Evolutionary conservation across 2,797 vertebrate species (phyloP), one percentile per base, ranked within the genome.

Genomic region (Anisognathus igniventris): DNA sequence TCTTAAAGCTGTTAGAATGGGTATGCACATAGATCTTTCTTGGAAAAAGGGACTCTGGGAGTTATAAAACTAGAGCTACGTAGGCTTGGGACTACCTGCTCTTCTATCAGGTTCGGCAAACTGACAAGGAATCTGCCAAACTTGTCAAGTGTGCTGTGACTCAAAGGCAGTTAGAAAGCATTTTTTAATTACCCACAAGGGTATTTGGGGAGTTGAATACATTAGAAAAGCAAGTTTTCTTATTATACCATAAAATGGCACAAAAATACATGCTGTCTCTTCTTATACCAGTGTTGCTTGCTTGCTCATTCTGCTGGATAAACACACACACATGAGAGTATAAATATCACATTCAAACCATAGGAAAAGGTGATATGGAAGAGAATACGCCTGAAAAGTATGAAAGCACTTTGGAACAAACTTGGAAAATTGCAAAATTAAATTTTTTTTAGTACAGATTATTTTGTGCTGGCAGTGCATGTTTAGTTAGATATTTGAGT

Each of bases 1-100:
- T 83, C 57, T 68, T 86, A 74, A 92, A 94, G 27, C 68, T 95
- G 60, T 86, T 78, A 91, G 35, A 87, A 45, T 78, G 39, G 57
- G 68, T 70, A 73, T n/a, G 53, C 22, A 78, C 40, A 57, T 40
- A 37, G 53, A 66, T 93, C 73, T 96, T 37, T 8, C 65, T 75
- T 88, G 45, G 81, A 86, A 91, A 95, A 88, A 66, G 27, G 60
- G 39, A 79, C 73, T 91, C 33, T 57, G 88, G 51, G 82, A 80
- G 19, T 74, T 93, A 40, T 56, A 87, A 85, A 84, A 67, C 14
- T 54, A 74, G 44, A 73, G 30, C 35, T 67, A 23, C 50, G 12
- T 82, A 86, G 93, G 68, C 40, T 33, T 92, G 48, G 40, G 15
- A 56, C 40, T 68, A 66, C 48, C 68, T 90, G 50, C 11, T 61